A percentile compares a stretch with the other conserved stretches of the same genome.
phyloP scores from a whole-genome alignment of 1,140 invertebrate species.

The Pogonomyrmex barbatus region DNA sequence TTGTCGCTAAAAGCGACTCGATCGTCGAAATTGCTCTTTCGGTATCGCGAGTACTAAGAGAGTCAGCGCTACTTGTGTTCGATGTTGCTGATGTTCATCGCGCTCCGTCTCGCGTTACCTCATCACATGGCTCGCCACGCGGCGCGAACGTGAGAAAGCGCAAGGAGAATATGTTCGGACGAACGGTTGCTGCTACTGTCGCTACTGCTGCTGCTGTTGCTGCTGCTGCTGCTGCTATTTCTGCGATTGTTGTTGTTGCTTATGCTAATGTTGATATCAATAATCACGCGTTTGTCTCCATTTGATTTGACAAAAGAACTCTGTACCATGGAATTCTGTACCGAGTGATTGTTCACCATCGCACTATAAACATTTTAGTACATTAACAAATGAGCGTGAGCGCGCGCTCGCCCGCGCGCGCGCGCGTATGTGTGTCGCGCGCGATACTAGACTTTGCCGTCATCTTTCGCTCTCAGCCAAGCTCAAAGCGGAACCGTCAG shows the following conservation, averaged over 20 bases:
- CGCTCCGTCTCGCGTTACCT: not conserved
- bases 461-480: not conserved
- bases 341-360: not conserved
- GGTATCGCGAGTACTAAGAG: conserved; percentile 8
- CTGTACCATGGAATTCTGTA: not conserved
- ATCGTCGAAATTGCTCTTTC: not conserved
- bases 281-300: not conserved
- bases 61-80: not conserved
- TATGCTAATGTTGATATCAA: not conserved
- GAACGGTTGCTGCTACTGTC: not conserved
- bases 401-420: not conserved
- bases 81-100: not conserved
- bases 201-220: no score
- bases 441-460: not conserved
- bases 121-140: conserved; percentile 29
- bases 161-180: conserved; percentile 30
- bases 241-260: no score
- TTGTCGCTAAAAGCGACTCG: not conserved
- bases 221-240: not conserved
- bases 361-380: not conserved
- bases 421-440: not conserved
- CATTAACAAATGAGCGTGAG: conserved; percentile 5
- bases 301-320: not conserved
- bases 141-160: conserved; percentile 13
- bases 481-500: not conserved